phyloP scores from a whole-genome alignment of 2,113 vertebrate genomes.

The Tychaedon coryphoeus region DNA sequence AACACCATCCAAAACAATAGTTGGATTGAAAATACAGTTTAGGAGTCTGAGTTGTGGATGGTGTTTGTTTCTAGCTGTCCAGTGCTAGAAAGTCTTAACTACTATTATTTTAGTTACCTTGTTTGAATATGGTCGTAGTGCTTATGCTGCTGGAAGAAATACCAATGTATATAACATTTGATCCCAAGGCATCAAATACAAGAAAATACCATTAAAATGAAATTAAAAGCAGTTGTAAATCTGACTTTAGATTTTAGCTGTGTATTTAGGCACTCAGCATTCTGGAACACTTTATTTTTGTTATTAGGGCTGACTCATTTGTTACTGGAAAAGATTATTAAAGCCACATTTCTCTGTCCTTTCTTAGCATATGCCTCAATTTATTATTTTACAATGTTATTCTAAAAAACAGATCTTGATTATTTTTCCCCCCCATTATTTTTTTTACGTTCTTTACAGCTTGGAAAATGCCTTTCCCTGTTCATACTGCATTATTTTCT shows the following conservation, averaged over 20 bases:
- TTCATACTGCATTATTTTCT: not conserved
- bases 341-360: not conserved
- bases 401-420: not conserved
- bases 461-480: not conserved
- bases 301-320: not conserved
- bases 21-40: not conserved
- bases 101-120: not conserved
- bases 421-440: not conserved
- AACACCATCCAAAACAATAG: not conserved
- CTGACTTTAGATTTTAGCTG: not conserved
- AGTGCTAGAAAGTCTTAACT: not conserved
- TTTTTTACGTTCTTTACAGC: not conserved
- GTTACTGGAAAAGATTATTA: slow-evolving; percentile 2
- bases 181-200: not conserved
- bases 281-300: not conserved
- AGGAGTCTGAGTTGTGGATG: not conserved
- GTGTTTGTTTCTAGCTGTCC: not conserved
- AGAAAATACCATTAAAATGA: not conserved
- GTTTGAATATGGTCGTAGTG: not conserved
- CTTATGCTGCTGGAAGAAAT: not conserved
- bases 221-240: not conserved
- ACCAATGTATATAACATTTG: not conserved
- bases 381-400: not conserved
- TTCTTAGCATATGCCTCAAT: not conserved
- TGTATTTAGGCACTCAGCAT: not conserved